Conservation (phyloP, 2,888 invertebrate species). For the Muschampia plurimacula region DNA sequence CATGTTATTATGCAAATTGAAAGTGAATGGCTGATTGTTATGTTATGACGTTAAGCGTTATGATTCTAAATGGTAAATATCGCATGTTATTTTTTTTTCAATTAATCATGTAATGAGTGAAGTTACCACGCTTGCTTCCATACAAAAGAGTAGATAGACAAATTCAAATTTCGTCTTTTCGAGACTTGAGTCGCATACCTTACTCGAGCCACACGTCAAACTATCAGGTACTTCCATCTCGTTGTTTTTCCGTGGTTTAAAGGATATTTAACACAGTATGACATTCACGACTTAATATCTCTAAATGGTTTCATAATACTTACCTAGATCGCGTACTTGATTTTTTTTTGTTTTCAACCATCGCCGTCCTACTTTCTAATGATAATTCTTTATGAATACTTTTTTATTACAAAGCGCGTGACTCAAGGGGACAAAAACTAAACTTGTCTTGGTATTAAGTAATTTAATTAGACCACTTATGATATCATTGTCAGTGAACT, state of each 20-base stretch:
- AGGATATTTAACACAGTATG: neutral
- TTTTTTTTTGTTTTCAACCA: conserved; percentile 20
- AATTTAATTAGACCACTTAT: conserved; percentile 12
- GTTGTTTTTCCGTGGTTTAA: neutral
- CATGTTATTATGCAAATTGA: too few species aligned
- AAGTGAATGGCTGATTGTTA: too few species aligned
- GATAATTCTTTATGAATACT: conserved; percentile 32
- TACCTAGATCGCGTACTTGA: conserved; percentile 25
- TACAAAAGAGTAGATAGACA: too few species aligned
- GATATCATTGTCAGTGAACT: neutral
- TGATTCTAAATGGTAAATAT: too few species aligned
- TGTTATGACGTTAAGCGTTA: too few species aligned
- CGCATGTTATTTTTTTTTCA: too few species aligned
- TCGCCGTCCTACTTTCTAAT: conserved; percentile 36
- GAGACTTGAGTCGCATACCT: too few species aligned
- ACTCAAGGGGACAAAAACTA: conserved; percentile 23
- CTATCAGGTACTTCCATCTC: too few species aligned
- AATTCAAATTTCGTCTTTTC: too few species aligned
- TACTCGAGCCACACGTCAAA: neutral
- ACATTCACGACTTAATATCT: neutral
- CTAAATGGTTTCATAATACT: conserved; percentile 17
- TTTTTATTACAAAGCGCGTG: conserved; percentile 21
- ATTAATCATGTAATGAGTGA: too few species aligned
- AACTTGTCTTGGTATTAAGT: conserved; percentile 18
- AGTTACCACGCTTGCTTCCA: too few species aligned